Evolutionary conservation across 2,113 vertebrate genomes (phyloP).

Genomic region (Phrynocephalus versicolor): DNA sequence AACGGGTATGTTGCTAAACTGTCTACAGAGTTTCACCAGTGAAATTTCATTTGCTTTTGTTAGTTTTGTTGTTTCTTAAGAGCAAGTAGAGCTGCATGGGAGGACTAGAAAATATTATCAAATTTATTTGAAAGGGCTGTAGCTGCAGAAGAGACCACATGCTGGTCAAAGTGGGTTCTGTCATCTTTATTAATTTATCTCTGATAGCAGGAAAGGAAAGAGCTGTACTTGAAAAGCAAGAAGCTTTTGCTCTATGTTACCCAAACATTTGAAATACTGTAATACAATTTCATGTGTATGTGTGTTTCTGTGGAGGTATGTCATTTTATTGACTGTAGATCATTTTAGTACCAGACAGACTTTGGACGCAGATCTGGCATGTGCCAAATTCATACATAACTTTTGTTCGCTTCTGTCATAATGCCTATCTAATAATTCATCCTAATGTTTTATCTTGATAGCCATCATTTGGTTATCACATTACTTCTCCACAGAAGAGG

Average conservation of each 20-base stretch:
- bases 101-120: neutral
- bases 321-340: neutral
- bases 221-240: neutral
- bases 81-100: neutral
- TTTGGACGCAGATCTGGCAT: neutral
- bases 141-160: neutral
- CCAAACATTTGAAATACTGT: neutral
- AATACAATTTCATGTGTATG: neutral
- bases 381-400: neutral
- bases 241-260: neutral
- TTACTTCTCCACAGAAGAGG: conserved; percentile 91
- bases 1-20: conserved; percentile 81
- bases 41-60: neutral
- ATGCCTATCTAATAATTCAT: conserved; percentile 16
- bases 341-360: neutral
- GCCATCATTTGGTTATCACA: conserved; percentile 96
- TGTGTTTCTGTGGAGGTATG: neutral
- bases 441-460: conserved; percentile 61
- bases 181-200: neutral
- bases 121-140: neutral
- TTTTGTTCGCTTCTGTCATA: neutral
- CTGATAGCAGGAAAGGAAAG: neutral
- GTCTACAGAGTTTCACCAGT: neutral
- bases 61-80: neutral
- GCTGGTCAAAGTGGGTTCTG: neutral